A percentile compares a stretch with the other conserved stretches of the same genome.
Conservation (phyloP, 37 sponge, comb jelly and placozoan species). For the Haliclona indistincta region DNA sequence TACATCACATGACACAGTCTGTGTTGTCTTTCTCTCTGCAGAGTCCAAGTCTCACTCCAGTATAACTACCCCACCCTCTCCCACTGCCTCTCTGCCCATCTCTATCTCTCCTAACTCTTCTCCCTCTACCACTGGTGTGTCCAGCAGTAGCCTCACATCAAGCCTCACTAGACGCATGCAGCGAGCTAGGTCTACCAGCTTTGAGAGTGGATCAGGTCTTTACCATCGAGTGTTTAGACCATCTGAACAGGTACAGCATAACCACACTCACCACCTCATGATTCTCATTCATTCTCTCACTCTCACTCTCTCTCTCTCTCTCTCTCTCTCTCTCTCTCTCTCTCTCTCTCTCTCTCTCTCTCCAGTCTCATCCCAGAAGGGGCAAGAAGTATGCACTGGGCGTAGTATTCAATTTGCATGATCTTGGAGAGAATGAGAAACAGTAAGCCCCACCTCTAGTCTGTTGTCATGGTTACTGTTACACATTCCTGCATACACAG, state of each 20-base stretch:
- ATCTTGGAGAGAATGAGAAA: slow-evolving; percentile 15
- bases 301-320: neutral
- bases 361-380: no score
- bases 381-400: slow-evolving; percentile 51
- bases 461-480: neutral
- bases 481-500: neutral
- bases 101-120: neutral
- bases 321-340: neutral
- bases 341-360: neutral
- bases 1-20: no score
- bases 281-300: no score
- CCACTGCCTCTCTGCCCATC: slow-evolving; percentile 1
- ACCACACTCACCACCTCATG: no score
- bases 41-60: no score
- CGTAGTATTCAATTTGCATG: slow-evolving; percentile 45
- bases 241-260: slow-evolving; percentile 41
- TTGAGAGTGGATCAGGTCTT: slow-evolving; percentile 40
- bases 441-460: slow-evolving; percentile 17
- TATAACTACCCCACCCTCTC: no score
- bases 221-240: slow-evolving; percentile 44
- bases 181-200: slow-evolving; percentile 44
- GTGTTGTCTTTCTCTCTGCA: no score
- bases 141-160: slow-evolving; percentile 10
- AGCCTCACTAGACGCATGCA: slow-evolving; percentile 36
- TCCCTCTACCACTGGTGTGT: slow-evolving; percentile 21